These are phyloP conservation scores for Dendrophyllia cribrosa DNA, from an alignment of 64 coral and sea anemone genomes.

Conservation along the genomic window DNA sequence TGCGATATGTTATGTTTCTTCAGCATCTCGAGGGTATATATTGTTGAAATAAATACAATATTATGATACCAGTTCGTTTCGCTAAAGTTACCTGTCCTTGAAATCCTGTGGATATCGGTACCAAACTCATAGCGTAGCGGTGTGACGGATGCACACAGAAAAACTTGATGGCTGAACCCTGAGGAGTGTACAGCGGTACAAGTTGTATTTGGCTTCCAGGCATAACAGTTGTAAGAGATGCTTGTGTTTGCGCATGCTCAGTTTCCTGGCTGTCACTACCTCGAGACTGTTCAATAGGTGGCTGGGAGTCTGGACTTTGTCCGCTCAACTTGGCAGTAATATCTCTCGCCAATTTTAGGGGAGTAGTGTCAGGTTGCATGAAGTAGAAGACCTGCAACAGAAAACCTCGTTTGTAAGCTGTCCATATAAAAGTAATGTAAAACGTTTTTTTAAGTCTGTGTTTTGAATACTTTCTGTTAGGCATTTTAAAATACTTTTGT, in stretches of 20 bases:
- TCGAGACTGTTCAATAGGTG: neutral
- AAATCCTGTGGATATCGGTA: constrained; percentile 68
- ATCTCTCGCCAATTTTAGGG: constrained; percentile 22
- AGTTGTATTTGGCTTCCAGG: constrained; percentile 18
- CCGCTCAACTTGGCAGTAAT: constrained; percentile 5
- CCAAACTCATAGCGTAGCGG: constrained; percentile 77
- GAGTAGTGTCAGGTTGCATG: constrained; percentile 45
- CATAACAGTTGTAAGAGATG: neutral
- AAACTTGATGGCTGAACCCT: constrained; percentile 57
- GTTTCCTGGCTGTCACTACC: neutral
- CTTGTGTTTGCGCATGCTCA: neutral
- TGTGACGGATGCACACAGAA: constrained; percentile 78
- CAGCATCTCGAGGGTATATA: no score
- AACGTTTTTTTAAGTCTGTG: no score
- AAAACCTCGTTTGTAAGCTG: neutral
- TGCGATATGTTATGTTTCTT: no score
- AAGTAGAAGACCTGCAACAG: constrained; percentile 54
- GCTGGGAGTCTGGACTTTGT: neutral
- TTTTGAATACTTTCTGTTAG: no score
- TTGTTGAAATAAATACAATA: no score
- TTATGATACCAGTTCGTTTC: no score
- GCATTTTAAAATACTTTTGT: no score
- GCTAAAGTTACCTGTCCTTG: constrained; percentile 59
- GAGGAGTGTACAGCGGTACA: constrained; percentile 65
- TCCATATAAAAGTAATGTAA: no score